Percentiles rank a stretch among this genome's conserved stretches.
phyloP scores from a whole-genome alignment of 2,888 invertebrate species.

The Oithona nana region DNA sequence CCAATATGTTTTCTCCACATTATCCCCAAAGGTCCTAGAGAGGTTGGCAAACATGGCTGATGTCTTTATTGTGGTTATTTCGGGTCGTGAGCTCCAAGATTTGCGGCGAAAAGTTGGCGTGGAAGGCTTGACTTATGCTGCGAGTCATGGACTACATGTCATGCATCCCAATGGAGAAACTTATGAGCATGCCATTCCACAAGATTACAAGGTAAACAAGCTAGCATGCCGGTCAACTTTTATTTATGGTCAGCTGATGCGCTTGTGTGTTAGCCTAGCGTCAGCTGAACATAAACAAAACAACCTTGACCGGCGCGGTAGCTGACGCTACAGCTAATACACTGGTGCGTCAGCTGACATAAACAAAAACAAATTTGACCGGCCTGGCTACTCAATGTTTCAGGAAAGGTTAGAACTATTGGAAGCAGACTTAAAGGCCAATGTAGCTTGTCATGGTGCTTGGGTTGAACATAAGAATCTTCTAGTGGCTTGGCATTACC shows the following conservation, averaged over 20 bases:
- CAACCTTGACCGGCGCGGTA: too few species aligned
- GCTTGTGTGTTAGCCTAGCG: too few species aligned
- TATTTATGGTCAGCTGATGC: too few species aligned
- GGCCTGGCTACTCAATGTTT: too few species aligned
- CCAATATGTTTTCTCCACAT: too few species aligned
- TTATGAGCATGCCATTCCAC: constrained; percentile 76
- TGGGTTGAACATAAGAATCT: constrained; percentile 85
- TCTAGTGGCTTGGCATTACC: constrained; percentile 63
- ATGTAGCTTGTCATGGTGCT: constrained; percentile 60
- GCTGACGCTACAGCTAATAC: too few species aligned
- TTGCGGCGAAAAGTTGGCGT: constrained; percentile 53
- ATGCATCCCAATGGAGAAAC: constrained; percentile 73
- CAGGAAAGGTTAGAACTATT: constrained; percentile 24
- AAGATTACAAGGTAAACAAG: constrained; percentile 32
- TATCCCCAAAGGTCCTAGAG: too few species aligned
- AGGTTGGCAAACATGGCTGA: constrained; percentile 64
- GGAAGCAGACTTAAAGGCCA: constrained; percentile 47
- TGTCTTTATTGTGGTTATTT: constrained; percentile 66
- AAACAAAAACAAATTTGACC: too few species aligned
- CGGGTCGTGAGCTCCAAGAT: constrained; percentile 30
- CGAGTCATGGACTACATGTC: constrained; percentile 71
- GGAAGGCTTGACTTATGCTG: constrained; percentile 73
- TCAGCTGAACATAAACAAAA: too few species aligned
- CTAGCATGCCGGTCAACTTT: too few species aligned
- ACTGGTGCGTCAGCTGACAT: too few species aligned